Percentiles rank a stretch among this genome's conserved stretches.
phyloP scores from a whole-genome alignment of 2,113 vertebrate genomes.

The Mixornis gularis region DNA sequence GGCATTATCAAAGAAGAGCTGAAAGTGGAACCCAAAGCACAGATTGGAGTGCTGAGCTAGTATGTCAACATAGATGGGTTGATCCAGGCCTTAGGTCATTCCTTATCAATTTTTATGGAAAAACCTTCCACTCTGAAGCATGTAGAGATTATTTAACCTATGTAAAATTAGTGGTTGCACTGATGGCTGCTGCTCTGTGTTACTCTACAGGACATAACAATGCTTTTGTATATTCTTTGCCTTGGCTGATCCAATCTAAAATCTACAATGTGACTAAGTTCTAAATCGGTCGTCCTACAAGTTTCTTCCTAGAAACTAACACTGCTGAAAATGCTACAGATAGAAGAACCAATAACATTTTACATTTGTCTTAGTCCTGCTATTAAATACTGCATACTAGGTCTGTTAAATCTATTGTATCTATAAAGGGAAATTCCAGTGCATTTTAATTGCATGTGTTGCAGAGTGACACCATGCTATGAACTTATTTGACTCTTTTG shows the following conservation, averaged over 20 bases:
- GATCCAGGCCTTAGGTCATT: background rate
- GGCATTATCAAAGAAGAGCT: background rate
- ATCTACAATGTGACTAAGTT: background rate
- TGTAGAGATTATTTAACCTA: background rate
- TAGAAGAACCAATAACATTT: background rate
- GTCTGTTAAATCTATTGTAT: background rate
- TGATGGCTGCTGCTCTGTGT: background rate
- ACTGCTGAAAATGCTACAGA: background rate
- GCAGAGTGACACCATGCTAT: background rate
- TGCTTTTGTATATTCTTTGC: background rate
- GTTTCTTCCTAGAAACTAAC: background rate
- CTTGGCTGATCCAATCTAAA: background rate
- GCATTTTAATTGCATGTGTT: background rate
- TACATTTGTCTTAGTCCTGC: background rate
- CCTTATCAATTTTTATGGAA: background rate
- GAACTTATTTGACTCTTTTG: background rate
- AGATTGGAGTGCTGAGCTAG: background rate
- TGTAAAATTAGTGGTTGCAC: background rate
- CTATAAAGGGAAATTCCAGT: background rate
- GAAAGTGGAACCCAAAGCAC: background rate
- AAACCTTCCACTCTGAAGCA: background rate
- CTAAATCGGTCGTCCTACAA: background rate
- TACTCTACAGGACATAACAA: background rate
- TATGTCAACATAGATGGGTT: background rate
- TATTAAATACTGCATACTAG: background rate